Percentiles rank a stretch among this genome's conserved stretches.
phyloP scores from a whole-genome alignment of 2,113 vertebrate genomes.

The Cavia aperea region DNA sequence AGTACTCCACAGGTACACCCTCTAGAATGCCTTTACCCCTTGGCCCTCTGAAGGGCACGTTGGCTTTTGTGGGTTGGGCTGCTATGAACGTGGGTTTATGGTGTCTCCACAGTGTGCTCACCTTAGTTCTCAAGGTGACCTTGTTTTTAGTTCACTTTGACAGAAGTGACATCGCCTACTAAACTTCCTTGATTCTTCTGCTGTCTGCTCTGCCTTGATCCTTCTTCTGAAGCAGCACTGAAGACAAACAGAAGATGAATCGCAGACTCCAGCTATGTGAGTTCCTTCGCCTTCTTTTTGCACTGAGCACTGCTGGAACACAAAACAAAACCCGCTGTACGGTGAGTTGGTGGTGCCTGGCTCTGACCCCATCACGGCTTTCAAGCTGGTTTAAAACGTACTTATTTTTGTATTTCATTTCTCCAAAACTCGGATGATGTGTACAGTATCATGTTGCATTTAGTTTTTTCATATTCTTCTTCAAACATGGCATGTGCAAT shows the following conservation, averaged over 20 bases:
- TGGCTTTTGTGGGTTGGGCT: neutral
- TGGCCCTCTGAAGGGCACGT: neutral
- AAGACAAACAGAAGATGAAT: too few relatives aligned
- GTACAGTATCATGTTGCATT: neutral
- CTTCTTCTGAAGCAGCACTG: neutral
- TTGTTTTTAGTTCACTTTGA: neutral
- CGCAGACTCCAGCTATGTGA: neutral
- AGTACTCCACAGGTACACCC: neutral
- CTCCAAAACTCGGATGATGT: neutral
- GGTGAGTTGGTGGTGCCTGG: fast-evolving
- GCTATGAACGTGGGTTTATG: neutral
- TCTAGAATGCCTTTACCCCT: neutral
- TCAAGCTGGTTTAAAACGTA: neutral
- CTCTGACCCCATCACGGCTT: neutral
- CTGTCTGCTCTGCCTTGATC: neutral
- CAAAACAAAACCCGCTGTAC: too few relatives aligned
- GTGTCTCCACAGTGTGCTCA: neutral
- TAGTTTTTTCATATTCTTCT: neutral
- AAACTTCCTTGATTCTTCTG: neutral
- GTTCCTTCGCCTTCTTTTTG: fast-evolving
- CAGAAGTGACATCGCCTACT: too few relatives aligned
- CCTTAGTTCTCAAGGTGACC: neutral
- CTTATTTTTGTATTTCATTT: neutral
- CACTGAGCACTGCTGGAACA: fast-evolving
- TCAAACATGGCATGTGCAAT: neutral